phyloP scores from a whole-genome alignment of 2,113 vertebrate species.

The Cathartes aura region DNA sequence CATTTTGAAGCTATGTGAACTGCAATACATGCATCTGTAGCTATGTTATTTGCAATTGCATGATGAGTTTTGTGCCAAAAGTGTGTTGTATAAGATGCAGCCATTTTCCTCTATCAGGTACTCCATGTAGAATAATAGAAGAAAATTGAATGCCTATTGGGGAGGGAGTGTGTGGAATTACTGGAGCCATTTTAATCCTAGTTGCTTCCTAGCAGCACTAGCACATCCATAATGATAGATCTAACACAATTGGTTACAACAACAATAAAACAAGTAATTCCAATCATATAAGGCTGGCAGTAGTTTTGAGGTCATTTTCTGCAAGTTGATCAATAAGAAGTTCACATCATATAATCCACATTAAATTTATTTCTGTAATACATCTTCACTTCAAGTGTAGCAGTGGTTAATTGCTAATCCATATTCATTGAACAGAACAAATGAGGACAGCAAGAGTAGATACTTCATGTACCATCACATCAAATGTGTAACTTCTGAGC shows the following conservation, averaged over 20 bases:
- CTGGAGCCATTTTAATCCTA: conserved; percentile 16
- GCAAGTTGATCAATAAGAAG: conserved; percentile 59
- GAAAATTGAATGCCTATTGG: neutral
- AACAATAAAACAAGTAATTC: conserved; percentile 20
- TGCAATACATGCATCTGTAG: neutral
- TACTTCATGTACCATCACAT: conserved; percentile 25
- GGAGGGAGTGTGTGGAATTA: neutral
- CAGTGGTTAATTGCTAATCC: conserved; percentile 76
- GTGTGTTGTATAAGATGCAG: neutral
- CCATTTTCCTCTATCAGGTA: neutral
- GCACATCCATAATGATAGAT: conserved; percentile 1
- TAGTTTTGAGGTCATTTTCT: conserved; percentile 54
- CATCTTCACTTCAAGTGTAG: conserved; percentile 53
- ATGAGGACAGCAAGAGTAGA: conserved; percentile 40
- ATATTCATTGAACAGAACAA: conserved; percentile 73
- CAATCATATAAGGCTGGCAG: neutral
- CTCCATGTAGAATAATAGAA: neutral
- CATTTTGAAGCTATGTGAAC: neutral
- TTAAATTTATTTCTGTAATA: conserved; percentile 66
- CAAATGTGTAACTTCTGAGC: conserved; percentile 17
- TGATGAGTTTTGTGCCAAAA: neutral
- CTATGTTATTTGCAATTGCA: neutral
- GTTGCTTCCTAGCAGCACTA: conserved; percentile 48
- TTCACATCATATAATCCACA: conserved; percentile 32
- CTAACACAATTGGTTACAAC: conserved; percentile 1